These are phyloP conservation scores for Gopherus evgoodei DNA, from an alignment of 2,113 vertebrate species.

Conservation along the genomic window DNA sequence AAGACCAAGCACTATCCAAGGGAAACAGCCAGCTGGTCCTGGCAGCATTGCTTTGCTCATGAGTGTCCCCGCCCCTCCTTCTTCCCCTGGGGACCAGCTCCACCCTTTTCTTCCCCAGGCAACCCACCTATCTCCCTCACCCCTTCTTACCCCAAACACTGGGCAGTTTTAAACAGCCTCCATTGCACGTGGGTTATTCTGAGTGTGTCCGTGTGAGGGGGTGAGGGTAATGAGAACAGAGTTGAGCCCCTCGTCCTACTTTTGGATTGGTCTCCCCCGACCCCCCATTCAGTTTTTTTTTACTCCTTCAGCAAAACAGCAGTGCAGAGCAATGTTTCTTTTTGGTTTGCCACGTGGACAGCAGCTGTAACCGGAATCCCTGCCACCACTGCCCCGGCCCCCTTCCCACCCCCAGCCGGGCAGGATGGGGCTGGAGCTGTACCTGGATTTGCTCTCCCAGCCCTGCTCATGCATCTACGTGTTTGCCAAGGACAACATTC, in stretches of 20 bases:
- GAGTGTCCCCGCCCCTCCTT: no score
- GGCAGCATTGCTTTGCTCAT: no score
- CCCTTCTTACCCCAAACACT: no score
- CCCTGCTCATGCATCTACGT: conserved; percentile 81
- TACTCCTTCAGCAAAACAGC: background rate
- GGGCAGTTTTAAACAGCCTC: no score
- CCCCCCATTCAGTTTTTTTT: background rate
- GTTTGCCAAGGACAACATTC: conserved; percentile 77
- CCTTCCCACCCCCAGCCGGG: background rate
- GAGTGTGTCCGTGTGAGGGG: no score
- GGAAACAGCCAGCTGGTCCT: background rate
- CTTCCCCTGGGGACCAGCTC: no score
- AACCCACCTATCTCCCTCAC: no score
- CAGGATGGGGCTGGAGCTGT: conserved; percentile 73
- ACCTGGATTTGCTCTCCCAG: conserved; percentile 80
- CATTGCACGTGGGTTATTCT: no score
- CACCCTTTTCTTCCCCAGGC: no score
- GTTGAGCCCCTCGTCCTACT: no score
- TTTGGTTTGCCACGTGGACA: background rate
- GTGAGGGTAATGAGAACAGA: no score
- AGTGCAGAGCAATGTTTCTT: background rate
- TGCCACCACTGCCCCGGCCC: background rate
- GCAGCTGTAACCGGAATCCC: no score
- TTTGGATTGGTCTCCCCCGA: background rate
- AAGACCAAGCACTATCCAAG: background rate